These are phyloP conservation scores for Oplegnathus fasciatus DNA, from an alignment of 2,113 vertebrate genomes.

Conservation along the genomic window DNA sequence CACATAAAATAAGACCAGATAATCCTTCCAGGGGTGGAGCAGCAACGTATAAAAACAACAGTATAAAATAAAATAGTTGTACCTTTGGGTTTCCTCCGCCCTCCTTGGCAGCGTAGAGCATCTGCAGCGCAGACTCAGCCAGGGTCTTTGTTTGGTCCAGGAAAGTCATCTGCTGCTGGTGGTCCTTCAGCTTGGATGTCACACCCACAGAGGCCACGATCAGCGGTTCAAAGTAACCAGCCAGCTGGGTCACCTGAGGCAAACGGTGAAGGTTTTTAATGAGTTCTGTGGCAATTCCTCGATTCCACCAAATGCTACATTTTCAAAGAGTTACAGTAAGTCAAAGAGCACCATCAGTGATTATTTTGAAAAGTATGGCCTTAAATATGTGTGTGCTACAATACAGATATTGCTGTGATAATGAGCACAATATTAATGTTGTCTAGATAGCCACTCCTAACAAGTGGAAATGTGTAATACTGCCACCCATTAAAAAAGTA, in stretches of 20 bases:
- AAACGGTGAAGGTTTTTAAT: neutral
- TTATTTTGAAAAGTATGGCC: too few relatives aligned
- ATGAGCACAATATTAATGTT: neutral
- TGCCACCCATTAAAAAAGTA: neutral
- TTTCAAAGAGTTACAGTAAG: neutral
- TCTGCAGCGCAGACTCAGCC: conserved; percentile 96
- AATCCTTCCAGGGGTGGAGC: neutral
- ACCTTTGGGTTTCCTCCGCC: conserved; percentile 99
- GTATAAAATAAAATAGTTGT: neutral
- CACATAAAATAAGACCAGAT: neutral
- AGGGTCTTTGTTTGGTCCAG: conserved; percentile 98
- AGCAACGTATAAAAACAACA: neutral
- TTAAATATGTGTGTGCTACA: too few relatives aligned
- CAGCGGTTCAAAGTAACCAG: conserved; percentile 95
- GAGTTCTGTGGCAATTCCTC: neutral
- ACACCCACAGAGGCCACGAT: conserved; percentile 92
- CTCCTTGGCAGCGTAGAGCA: conserved; percentile 98
- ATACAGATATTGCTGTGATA: neutral
- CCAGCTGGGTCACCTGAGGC: conserved; percentile 93
- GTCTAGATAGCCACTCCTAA: neutral
- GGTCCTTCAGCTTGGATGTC: conserved; percentile 93
- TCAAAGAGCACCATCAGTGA: neutral
- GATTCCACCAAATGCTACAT: neutral
- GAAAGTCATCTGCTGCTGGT: conserved; percentile 98
- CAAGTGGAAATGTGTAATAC: neutral